Evolutionary conservation across 92 coral and sea anemone genomes (phyloP), one percentile per base, ranked within the genome.

Genomic region (Galaxea fascicularis): DNA sequence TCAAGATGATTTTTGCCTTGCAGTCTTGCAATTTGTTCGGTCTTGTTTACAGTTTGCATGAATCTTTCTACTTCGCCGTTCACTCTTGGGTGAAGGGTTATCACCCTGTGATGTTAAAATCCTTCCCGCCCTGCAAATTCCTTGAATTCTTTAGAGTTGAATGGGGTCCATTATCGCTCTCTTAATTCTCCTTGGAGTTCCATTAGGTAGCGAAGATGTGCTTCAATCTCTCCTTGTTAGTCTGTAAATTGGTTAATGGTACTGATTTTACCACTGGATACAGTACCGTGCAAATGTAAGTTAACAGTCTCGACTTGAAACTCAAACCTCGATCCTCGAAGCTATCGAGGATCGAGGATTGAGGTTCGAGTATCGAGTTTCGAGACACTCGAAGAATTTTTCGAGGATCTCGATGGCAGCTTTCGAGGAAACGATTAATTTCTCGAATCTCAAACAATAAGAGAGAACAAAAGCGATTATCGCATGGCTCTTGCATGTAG

Each of bases 101-200:
- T 92, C 14, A 86, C 65, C 27, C 69, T 39, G 71, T 92, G 93
- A 64, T 73, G 89, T 25, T 82, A 26, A 44, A 89, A 92, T 75
- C 90, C 92, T 79, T 90, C 91, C 39, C 80, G 73, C 31, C 68
- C 39, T 53, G 91, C 93, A 64, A 89, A 86, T 21, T 86, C 78
- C 56, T 76, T 75, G 62, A 65, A 92, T 4, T 92, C 95, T 76
- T 60, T 86, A 14, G 93, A 92, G 71, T 82, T 86, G 87, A 89
- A 92, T 14, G 93, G 93, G 91, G 87, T 82, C 93, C 89, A 26
- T 89, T 89, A 87, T 86, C 91, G 58, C 79, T 82, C 66, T 89
- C 90, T n/a, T n/a, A 25, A 86, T 60, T 29, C 87, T 77, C 47
- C 73, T 82, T n/a, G 91, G 91, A 71, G 88, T 92, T 59, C 93